phyloP scores from a whole-genome alignment of 2,888 invertebrate species.

The Lithodes maja region DNA sequence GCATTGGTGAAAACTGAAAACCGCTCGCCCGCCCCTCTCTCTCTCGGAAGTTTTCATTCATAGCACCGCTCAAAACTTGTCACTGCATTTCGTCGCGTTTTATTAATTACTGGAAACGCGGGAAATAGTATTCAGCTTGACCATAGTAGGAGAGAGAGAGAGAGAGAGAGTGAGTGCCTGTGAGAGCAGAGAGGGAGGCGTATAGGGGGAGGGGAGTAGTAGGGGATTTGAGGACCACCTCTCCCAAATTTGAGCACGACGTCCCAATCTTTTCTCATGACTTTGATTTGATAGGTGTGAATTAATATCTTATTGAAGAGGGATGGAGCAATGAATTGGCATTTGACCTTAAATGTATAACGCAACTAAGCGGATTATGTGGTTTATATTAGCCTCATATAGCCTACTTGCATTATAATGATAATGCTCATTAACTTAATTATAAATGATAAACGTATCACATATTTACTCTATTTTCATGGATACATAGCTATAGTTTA shows the following conservation, averaged over 20 bases:
- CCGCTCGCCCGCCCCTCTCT: slow-evolving; percentile 36
- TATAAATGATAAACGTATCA: too few relatives aligned
- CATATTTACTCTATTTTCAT: too few relatives aligned
- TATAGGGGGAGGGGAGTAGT: slow-evolving; percentile 16
- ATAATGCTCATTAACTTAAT: too few relatives aligned
- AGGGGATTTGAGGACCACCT: slow-evolving; percentile 12
- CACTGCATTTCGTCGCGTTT: slow-evolving; percentile 55
- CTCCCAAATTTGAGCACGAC: slow-evolving; percentile 45
- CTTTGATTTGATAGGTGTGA: not conserved
- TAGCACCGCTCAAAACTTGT: slow-evolving; percentile 36
- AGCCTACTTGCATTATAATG: too few relatives aligned
- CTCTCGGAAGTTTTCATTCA: slow-evolving; percentile 62
- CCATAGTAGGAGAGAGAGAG: not conserved
- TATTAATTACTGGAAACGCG: slow-evolving; percentile 28
- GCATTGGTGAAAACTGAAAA: slow-evolving; percentile 49
- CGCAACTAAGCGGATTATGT: too few relatives aligned
- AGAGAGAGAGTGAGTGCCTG: not conserved
- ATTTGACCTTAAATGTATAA: too few relatives aligned
- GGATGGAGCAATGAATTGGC: too few relatives aligned
- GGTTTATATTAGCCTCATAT: too few relatives aligned
- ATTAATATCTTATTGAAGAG: too few relatives aligned
- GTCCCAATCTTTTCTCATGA: slow-evolving; percentile 14
- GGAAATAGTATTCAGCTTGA: not conserved
- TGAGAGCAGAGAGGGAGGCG: slow-evolving; percentile 15
- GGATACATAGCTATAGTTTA: too few relatives aligned